Base-by-base conservation (phyloP, 2,113 vertebrate species). In the Perccottus glenii region DNA sequence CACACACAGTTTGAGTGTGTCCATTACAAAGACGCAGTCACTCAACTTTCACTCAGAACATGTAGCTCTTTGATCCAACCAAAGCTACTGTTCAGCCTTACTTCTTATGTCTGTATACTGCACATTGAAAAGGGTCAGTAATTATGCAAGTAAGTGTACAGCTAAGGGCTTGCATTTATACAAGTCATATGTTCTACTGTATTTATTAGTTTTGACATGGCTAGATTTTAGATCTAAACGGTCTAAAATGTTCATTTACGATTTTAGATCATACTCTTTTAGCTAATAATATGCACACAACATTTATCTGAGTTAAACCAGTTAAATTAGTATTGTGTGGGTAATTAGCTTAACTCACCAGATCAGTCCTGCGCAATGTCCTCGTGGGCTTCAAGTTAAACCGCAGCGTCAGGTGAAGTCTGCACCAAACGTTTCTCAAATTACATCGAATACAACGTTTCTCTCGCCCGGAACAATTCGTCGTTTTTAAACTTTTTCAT, bases 351-450 rank as follows among this genome's bases (percentile, higher is more conserved):
- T n/a, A n/a, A n/a, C 52, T 55, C 52, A 55, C 52, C 33, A 36
- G 52, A 2, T 14, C 11, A 78, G 82, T 87, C 76, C 85, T 85
- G 83, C 83, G 81, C 84, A 89, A 56, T 8, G 83, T 81, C 76
- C 69, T 60, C 60, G 56, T 46, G 67, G 68, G 68, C 11, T 51
- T 71, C 68, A 75, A 70, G 51, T 84, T 62, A 78, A 76, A n/a
- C 50, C 27, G 51, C 27, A 11, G 60, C 14, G 63, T 51, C 67
- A 74, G 72, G 70, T 78, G 64, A 36, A 5, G 47, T 58, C 15
- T 1, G 14, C 14, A 15, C 36, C 2, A 10, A 40, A 14, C 12
- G 33, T 36, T 35, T 55, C 12, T 36, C 33, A 55, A 55, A 55
- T 36, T n/a, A 32, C 52, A 38, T n/a, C 11, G 7, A 53, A 33